Conservation (phyloP, 2,113 vertebrate species). For the Hippopotamus amphibius region DNA sequence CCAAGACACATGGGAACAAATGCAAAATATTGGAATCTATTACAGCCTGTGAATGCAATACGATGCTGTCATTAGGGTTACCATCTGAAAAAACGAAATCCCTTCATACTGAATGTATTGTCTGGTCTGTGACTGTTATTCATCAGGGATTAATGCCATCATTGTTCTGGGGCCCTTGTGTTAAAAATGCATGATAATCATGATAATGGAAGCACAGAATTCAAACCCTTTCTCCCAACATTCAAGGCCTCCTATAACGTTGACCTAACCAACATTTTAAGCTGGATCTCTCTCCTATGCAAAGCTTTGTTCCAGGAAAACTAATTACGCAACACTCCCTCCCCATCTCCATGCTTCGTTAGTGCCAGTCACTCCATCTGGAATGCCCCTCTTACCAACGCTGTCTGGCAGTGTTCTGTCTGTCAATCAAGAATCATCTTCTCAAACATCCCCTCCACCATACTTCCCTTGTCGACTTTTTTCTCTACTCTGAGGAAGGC, state of each 20-base stretch:
- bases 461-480: neutral
- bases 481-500: neutral
- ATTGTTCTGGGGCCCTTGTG: conserved; percentile 41
- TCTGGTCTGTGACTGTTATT: conserved; percentile 1
- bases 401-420: neutral
- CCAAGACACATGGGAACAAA: neutral
- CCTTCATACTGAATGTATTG: conserved; percentile 27
- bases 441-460: neutral
- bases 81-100: conserved; percentile 46
- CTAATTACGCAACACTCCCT: neutral
- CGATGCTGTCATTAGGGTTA: neutral
- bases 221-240: conserved; percentile 40
- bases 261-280: neutral
- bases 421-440: neutral
- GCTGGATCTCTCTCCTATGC: neutral
- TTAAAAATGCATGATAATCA: conserved; percentile 42
- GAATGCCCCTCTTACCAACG: neutral
- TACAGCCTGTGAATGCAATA: neutral
- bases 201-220: neutral
- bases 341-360: neutral
- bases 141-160: conserved; percentile 31
- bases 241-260: neutral
- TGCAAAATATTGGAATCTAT: neutral
- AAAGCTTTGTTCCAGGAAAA: conserved; percentile 18
- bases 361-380: too few relatives aligned